Percentiles rank a stretch among this genome's conserved stretches.
Evolutionary conservation across 2,797 vertebrate genomes (phyloP).

Genomic region (Periophthalmus magnuspinnatus): DNA sequence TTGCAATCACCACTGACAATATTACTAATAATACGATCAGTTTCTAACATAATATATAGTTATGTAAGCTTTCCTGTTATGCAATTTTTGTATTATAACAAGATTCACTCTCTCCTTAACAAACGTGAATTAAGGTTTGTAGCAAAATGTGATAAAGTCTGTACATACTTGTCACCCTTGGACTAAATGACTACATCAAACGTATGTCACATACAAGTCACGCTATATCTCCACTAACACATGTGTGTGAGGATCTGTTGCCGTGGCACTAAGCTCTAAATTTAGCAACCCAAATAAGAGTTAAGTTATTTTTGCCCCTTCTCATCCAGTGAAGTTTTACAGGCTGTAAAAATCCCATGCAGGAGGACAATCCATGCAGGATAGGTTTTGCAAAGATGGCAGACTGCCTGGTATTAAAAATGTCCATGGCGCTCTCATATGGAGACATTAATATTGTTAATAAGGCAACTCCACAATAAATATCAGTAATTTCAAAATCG

Average conservation of each 20-base stretch:
- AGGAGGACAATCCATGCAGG: not conserved
- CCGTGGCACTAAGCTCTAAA: not conserved
- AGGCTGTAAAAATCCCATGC: constrained; percentile 5
- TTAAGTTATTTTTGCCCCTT: constrained; percentile 10
- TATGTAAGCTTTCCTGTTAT: too few relatives aligned
- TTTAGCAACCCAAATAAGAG: constrained; percentile 10
- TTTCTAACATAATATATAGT: too few relatives aligned
- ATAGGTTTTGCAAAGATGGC: not conserved
- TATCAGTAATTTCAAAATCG: too few relatives aligned
- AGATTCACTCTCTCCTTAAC: not conserved
- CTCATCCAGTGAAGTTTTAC: not conserved
- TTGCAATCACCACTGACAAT: too few relatives aligned
- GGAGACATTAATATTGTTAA: too few relatives aligned
- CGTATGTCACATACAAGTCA: not conserved
- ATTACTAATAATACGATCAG: too few relatives aligned
- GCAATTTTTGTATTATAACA: too few relatives aligned
- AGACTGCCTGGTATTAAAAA: too few relatives aligned
- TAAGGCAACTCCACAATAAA: too few relatives aligned
- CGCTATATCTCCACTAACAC: not conserved
- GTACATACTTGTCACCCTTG: not conserved
- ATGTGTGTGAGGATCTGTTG: not conserved
- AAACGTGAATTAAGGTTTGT: not conserved
- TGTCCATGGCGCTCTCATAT: too few relatives aligned
- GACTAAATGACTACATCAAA: not conserved
- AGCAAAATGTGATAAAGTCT: not conserved